phyloP scores from a whole-genome alignment of 2,797 vertebrate species.

The Melopsittacus undulatus region DNA sequence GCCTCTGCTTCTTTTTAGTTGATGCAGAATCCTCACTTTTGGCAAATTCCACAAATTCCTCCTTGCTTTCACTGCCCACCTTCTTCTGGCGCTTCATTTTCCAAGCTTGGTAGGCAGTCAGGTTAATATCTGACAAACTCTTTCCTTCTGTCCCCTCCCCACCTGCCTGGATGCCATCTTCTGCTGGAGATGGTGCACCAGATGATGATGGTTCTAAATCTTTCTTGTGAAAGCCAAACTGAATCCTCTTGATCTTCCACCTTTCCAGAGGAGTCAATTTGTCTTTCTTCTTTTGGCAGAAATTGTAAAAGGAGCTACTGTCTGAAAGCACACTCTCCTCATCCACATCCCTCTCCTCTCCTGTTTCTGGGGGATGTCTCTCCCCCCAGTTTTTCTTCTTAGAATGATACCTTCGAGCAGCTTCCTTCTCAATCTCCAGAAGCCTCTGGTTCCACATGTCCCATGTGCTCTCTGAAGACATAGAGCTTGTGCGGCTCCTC shows the following conservation, averaged over 20 bases:
- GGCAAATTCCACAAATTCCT: slow-evolving; percentile 86
- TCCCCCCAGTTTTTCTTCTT: slow-evolving; percentile 57
- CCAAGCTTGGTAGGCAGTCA: slow-evolving; percentile 94
- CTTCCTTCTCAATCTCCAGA: slow-evolving; percentile 89
- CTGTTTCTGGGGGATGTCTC: slow-evolving; percentile 11
- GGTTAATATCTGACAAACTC: slow-evolving; percentile 80
- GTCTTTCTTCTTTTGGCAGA: slow-evolving; percentile 93
- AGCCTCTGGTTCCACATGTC: slow-evolving; percentile 91
- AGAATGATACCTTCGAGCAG: slow-evolving; percentile 75
- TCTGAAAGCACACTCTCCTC: slow-evolving; percentile 87
- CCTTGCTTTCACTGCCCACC: slow-evolving; percentile 84
- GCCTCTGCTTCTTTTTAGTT: slow-evolving; percentile 84
- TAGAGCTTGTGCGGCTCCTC: slow-evolving; percentile 72
- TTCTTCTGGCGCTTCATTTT: slow-evolving; percentile 90
- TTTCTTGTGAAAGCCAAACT: slow-evolving; percentile 96
- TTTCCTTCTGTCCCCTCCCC: slow-evolving; percentile 59
- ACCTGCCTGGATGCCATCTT: slow-evolving; percentile 46
- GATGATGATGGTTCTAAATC: slow-evolving; percentile 77
- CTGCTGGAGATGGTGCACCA: slow-evolving; percentile 67
- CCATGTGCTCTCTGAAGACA: slow-evolving; percentile 85
- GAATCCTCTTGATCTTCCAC: slow-evolving; percentile 95
- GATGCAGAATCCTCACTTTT: slow-evolving; percentile 82
- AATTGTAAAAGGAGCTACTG: slow-evolving; percentile 90
- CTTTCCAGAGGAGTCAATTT: slow-evolving; percentile 90
- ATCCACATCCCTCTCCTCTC: slow-evolving; percentile 77